These are phyloP conservation scores for Chironomus tepperi DNA, from an alignment of 1,140 invertebrate species.

Conservation along the genomic window DNA sequence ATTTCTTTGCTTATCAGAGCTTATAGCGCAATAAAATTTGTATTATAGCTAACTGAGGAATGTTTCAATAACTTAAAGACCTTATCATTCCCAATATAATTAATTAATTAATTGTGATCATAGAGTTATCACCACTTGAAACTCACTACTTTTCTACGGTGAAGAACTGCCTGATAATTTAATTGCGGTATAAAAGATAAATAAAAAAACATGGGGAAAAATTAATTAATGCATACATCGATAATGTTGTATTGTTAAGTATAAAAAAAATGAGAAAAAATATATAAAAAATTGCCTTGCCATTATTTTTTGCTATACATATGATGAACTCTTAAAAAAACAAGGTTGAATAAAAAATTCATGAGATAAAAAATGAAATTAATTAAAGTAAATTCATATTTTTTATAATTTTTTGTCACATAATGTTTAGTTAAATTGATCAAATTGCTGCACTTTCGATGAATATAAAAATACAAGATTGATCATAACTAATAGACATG, in stretches of 20 bases:
- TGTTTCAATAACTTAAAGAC: no score
- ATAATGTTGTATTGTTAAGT: neutral
- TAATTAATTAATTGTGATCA: no score
- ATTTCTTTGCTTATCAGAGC: no score
- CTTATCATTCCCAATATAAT: no score
- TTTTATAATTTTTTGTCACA: neutral
- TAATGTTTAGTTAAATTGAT: neutral
- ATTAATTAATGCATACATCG: neutral
- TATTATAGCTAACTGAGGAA: no score
- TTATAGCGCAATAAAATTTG: no score
- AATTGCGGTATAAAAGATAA: neutral
- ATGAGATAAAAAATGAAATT: neutral
- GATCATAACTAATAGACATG: neutral
- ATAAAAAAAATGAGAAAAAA: neutral
- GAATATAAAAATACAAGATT: neutral
- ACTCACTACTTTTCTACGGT: neutral
- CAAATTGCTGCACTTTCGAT: neutral
- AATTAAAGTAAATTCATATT: neutral
- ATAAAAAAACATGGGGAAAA: neutral
- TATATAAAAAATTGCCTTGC: conserved; percentile 3
- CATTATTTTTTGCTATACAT: conserved; percentile 9
- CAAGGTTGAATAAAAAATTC: neutral
- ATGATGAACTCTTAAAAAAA: neutral
- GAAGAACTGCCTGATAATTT: neutral
- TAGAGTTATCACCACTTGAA: neutral